Conservation (phyloP, 1,140 invertebrate species). For the Drosophila lacertosa region DNA sequence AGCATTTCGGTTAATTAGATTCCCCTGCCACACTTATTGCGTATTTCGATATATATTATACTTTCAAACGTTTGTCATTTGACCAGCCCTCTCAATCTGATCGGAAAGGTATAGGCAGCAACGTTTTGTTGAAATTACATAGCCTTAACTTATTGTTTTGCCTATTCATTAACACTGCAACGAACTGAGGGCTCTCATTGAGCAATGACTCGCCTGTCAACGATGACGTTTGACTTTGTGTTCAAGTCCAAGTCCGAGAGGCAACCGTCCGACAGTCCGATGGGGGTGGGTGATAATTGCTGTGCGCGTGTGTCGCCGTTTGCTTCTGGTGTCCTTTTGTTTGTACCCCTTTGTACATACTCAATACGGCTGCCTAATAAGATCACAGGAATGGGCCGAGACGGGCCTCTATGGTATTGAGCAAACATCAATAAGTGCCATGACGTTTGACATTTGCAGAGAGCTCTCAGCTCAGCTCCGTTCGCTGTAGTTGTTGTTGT, state of each 20-base stretch:
- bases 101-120: constrained; percentile 35
- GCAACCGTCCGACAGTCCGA: constrained; percentile 17
- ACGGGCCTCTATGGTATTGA: constrained; percentile 16
- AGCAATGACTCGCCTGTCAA: constrained; percentile 70
- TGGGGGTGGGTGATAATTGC: constrained; percentile 69
- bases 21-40: neutral
- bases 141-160: constrained; percentile 53
- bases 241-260: neutral
- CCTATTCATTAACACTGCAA: constrained; percentile 64
- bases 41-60: constrained; percentile 21
- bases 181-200: constrained; percentile 21
- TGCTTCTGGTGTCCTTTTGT: constrained; percentile 52
- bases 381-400: constrained; percentile 51
- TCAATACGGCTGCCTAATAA: constrained; percentile 57
- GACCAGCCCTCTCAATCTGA: constrained; percentile 31
- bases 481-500: constrained; percentile 13
- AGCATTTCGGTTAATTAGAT: constrained; percentile 34
- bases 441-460: constrained; percentile 65
- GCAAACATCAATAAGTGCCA: constrained; percentile 68
- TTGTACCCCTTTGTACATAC: constrained; percentile 45
- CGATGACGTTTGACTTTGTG: constrained; percentile 72
- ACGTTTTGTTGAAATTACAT: constrained; percentile 44
- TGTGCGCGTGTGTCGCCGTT: constrained; percentile 40
- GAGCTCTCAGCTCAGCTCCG: constrained; percentile 20
- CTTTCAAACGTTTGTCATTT: constrained; percentile 47